Evolutionary conservation across 2,113 vertebrate genomes (phyloP), one percentile per base, ranked within the genome.

Genomic region (Noturus placidus): DNA sequence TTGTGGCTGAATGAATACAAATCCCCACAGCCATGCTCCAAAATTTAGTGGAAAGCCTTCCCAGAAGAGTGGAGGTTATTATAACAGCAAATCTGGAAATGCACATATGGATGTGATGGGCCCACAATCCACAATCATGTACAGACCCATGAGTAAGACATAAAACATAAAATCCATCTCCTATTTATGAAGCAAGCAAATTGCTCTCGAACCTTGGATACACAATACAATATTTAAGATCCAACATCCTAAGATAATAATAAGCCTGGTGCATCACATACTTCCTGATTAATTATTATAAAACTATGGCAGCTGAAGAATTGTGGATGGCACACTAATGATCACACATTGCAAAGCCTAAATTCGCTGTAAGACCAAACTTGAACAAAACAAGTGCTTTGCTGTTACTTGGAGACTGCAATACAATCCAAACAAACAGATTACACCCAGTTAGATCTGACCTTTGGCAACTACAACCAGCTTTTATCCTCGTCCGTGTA

Each of bases 331-430:
- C 7, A 56, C n/a, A 56, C 6, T 80, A 33, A 35, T 22, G 54
- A 80, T 33, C 54, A 57, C 19, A 57, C 17, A 35, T 22, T 14
- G n/a, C n/a, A 20, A 17, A 57, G 35, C 30, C 9, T 57, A 80
- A 35, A 80, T 56, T 57, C 7, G 8, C 8, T 50, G 22, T 25
- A 0, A 20, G 27, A 56, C 77, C 77, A 54, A 79, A 79, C 15
- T 15, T 38, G n/a, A 30, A 57, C 33, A 59, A 33, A 27, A 38
- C 22, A 65, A 46, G 38, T 15, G 22, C 7, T 46, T 63, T 25
- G 22, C 81, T 17, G 81, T 82, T 82, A 59, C 81, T 65, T 46
- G 38, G 81, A 82, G 35, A 65, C 81, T 65, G 25, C 25, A 46
- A 52, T 3, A 6, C 42, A 46, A 50, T 52, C 22, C 82, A 83